Conservation (phyloP, 2,797 vertebrate genomes). For the Meriones psammophilus region DNA sequence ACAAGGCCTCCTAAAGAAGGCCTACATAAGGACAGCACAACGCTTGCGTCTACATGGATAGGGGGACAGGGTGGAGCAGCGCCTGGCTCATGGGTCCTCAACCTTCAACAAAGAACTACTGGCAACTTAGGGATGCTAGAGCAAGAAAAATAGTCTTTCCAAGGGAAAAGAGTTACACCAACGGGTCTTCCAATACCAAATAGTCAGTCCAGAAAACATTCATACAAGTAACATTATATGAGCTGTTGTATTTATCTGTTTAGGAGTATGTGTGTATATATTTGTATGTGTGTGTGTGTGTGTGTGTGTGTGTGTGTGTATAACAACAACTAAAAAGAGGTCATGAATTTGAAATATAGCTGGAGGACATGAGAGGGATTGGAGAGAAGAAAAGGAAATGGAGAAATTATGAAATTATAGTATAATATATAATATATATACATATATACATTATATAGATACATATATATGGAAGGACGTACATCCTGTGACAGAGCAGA, state of each 20-base stretch:
- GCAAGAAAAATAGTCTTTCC: neutral
- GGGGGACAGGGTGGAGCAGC: neutral
- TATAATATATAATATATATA: neutral
- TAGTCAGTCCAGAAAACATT: neutral
- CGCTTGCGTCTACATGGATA: neutral
- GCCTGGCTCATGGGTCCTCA: neutral
- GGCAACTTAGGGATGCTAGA: neutral
- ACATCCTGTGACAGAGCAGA: neutral
- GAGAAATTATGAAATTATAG: neutral
- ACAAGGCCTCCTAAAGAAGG: neutral
- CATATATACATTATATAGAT: neutral
- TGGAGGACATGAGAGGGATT: no score
- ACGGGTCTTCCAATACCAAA: no score
- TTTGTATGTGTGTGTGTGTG: neutral
- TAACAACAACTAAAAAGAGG: neutral
- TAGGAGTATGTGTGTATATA: neutral
- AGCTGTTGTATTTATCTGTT: neutral
- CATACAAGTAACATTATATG: no score
- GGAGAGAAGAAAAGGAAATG: neutral
- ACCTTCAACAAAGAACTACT: no score
- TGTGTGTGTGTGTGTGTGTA: neutral
- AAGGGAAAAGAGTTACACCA: neutral
- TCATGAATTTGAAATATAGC: neutral
- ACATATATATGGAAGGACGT: accelerated
- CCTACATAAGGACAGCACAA: no score